Evolutionary conservation across 2,888 invertebrate genomes (phyloP).

Genomic region (Epinotia brunnichana): DNA sequence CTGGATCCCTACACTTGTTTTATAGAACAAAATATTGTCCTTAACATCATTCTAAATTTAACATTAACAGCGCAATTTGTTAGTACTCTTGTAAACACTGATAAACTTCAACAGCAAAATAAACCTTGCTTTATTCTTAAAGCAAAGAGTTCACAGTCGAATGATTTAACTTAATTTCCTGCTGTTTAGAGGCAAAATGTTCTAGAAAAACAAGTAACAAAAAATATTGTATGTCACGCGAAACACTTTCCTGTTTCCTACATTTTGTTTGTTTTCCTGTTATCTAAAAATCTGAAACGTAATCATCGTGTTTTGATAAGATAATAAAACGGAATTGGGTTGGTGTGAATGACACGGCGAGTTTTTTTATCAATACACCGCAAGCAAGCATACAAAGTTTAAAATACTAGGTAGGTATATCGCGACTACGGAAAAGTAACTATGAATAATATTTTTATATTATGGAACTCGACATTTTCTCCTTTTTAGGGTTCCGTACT

Average conservation of each 20-base stretch:
- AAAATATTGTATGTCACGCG: not conserved
- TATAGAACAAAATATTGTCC: not conserved
- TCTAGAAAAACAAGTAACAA: conserved; percentile 4
- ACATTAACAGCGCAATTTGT: not conserved
- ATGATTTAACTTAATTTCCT: not conserved
- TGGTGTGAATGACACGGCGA: not conserved
- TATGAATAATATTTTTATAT: too few species aligned
- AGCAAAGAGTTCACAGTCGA: not conserved
- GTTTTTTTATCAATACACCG: not conserved
- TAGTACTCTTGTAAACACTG: too few species aligned
- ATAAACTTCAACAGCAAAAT: not conserved
- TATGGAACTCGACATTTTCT: too few species aligned
- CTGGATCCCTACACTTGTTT: not conserved
- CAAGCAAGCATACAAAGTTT: too few species aligned
- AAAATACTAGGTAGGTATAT: too few species aligned
- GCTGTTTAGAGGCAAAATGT: not conserved
- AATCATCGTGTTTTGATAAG: conserved; percentile 42
- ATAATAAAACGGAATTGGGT: conserved; percentile 34
- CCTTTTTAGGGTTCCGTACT: too few species aligned
- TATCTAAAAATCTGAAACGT: conserved; percentile 6
- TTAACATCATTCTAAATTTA: not conserved
- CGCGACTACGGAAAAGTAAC: too few species aligned
- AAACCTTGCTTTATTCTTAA: not conserved
- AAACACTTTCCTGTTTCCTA: conserved; percentile 10
- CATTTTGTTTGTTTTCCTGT: conserved; percentile 12